Conservation (phyloP, 2,797 vertebrate species). For the Tapirus indicus region DNA sequence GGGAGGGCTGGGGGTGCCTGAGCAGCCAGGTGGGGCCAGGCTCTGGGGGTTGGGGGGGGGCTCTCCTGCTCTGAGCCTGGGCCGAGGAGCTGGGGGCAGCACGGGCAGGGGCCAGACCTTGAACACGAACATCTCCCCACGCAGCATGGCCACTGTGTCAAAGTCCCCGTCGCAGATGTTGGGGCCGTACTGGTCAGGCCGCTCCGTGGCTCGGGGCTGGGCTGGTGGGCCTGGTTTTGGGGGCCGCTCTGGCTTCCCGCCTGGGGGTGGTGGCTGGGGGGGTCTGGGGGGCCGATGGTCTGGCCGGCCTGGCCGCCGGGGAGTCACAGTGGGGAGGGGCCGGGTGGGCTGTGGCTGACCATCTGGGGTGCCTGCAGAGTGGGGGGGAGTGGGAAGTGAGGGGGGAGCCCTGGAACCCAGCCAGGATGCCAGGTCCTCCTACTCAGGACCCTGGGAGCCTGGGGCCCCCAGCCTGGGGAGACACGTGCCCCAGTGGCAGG, state of each 20-base stretch:
- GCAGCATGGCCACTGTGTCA: slow-evolving; percentile 95
- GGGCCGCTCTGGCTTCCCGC: slow-evolving; percentile 88
- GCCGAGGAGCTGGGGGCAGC: not conserved
- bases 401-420: not conserved
- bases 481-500: not conserved
- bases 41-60: not conserved
- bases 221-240: slow-evolving; percentile 91
- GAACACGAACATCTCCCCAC: slow-evolving; percentile 99
- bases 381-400: not conserved
- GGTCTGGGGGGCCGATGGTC: slow-evolving; percentile 88
- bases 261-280: slow-evolving; percentile 86
- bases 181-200: slow-evolving; percentile 95
- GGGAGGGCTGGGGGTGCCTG: not conserved
- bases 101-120: slow-evolving; percentile 89
- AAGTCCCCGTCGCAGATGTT: slow-evolving; percentile 98
- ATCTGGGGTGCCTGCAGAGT: slow-evolving; percentile 89
- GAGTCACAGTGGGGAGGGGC: slow-evolving; percentile 93
- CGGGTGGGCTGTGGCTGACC: slow-evolving; percentile 91
- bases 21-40: not conserved
- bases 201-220: slow-evolving; percentile 91
- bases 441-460: not conserved
- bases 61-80: not conserved
- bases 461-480: not conserved
- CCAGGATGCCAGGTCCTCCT: not conserved
- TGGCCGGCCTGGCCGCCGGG: slow-evolving; percentile 91